Conservation (phyloP, 30 jellyfish, hydroid and myxozoan species). For the Cassiopea xamachana region DNA sequence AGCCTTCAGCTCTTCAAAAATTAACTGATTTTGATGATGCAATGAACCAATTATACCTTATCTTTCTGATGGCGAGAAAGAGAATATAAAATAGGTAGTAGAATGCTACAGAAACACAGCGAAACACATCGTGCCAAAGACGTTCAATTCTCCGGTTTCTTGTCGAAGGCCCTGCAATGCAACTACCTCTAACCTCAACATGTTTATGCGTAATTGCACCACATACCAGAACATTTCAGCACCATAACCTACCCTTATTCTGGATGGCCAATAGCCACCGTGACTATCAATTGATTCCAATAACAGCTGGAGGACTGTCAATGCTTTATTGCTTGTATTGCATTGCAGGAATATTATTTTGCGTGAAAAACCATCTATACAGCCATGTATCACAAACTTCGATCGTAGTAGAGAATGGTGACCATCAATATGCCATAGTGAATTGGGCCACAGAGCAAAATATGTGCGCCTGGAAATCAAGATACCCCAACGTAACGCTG, state of each 20-base stretch:
- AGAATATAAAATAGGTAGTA: background rate
- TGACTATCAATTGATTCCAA: background rate
- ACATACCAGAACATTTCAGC: conserved; percentile 9
- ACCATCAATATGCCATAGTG: conserved; percentile 35
- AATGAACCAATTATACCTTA: no score
- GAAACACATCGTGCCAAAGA: background rate
- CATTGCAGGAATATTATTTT: conserved; percentile 23
- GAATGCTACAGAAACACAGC: background rate
- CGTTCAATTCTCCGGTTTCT: background rate
- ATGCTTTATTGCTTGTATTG: conserved; percentile 17
- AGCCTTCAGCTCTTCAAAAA: no score
- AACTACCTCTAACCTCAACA: background rate
- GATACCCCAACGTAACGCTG: background rate
- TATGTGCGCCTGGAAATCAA: conserved; percentile 4
- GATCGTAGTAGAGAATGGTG: background rate
- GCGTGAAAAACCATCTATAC: conserved; percentile 51
- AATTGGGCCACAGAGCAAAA: conserved; percentile 16
- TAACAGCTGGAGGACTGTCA: conserved; percentile 25
- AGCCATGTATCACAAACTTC: conserved; percentile 51
- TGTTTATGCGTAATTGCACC: background rate
- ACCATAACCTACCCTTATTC: background rate
- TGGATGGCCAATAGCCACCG: conserved; percentile 11
- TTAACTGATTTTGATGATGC: no score
- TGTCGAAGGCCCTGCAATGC: background rate
- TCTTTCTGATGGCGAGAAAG: no score